Evolutionary conservation across 2,797 vertebrate genomes (phyloP).

Genomic region (Gymnodraco acuticeps): DNA sequence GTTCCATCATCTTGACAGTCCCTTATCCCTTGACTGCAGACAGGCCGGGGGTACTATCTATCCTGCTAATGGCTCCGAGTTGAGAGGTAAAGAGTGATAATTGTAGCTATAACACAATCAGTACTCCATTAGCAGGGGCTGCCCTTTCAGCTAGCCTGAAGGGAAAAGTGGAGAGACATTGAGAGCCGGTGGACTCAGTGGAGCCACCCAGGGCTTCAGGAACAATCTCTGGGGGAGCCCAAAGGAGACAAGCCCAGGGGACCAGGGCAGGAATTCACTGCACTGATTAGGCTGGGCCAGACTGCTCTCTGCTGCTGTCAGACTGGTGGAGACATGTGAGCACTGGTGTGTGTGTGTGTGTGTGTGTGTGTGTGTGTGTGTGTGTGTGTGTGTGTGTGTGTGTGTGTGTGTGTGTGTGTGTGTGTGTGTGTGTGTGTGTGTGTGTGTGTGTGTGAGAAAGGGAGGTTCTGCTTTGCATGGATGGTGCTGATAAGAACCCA

Average conservation of each 20-base stretch:
- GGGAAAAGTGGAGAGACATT: conserved; percentile 46
- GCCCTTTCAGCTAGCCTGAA: conserved; percentile 58
- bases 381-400: no score
- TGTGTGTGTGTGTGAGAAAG: neutral
- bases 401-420: no score
- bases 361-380: neutral
- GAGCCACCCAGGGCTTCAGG: conserved; percentile 46
- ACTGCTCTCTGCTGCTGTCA: conserved; percentile 42
- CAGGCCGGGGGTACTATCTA: conserved; percentile 55
- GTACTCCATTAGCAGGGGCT: conserved; percentile 73
- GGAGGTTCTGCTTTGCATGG: conserved; percentile 53
- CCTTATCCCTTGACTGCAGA: conserved; percentile 63
- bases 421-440: no score
- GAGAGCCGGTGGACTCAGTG: conserved; percentile 46
- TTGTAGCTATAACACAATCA: conserved; percentile 79
- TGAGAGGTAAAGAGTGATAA: conserved; percentile 78
- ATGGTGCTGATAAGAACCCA: conserved; percentile 60
- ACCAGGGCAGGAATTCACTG: conserved; percentile 42
- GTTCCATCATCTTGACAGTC: conserved; percentile 73
- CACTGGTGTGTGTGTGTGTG: conserved; percentile 13
- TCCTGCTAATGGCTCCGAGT: conserved; percentile 74
- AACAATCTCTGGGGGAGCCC: conserved; percentile 34
- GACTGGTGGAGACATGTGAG: conserved; percentile 49
- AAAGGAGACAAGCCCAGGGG: conserved; percentile 40
- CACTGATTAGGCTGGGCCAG: conserved; percentile 23